Percentiles rank a stretch among this genome's conserved stretches.
Evolutionary conservation across 1,140 invertebrate genomes (phyloP).

Genomic region (Pseudomyrmex sp.): DNA sequence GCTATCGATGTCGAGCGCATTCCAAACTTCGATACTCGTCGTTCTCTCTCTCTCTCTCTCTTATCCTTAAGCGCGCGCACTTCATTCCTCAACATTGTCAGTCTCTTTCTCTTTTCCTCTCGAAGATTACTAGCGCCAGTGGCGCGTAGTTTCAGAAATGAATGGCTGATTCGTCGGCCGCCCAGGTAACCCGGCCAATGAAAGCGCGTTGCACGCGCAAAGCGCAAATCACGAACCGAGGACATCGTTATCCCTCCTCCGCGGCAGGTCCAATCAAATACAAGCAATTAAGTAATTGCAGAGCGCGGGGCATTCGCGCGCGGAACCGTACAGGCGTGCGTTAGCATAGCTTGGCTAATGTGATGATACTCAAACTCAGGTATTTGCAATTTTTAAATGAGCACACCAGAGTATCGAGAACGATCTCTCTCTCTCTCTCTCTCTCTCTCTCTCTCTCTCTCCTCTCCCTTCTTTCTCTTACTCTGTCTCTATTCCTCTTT

Average conservation of each 20-base stretch:
- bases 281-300: constrained; percentile 71
- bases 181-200: constrained; percentile 62
- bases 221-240: constrained; percentile 63
- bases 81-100: background rate
- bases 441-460: too few species aligned
- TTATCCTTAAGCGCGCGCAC: background rate
- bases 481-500: too few species aligned
- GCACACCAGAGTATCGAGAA: background rate
- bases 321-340: background rate
- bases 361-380: constrained; percentile 37
- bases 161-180: constrained; percentile 64
- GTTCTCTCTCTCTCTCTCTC: constrained; percentile 19
- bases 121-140: constrained; percentile 39
- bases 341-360: constrained; percentile 32
- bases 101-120: background rate
- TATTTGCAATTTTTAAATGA: constrained; percentile 34
- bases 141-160: constrained; percentile 53
- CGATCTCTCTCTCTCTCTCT: background rate
- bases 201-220: constrained; percentile 18
- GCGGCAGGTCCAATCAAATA: constrained; percentile 64
- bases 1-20: constrained; percentile 57
- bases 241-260: constrained; percentile 18
- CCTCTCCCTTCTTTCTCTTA: too few species aligned
- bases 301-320: background rate
- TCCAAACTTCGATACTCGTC: constrained; percentile 56